Conservation (phyloP, 1,140 invertebrate genomes). For the Hypsibius dujardini region DNA sequence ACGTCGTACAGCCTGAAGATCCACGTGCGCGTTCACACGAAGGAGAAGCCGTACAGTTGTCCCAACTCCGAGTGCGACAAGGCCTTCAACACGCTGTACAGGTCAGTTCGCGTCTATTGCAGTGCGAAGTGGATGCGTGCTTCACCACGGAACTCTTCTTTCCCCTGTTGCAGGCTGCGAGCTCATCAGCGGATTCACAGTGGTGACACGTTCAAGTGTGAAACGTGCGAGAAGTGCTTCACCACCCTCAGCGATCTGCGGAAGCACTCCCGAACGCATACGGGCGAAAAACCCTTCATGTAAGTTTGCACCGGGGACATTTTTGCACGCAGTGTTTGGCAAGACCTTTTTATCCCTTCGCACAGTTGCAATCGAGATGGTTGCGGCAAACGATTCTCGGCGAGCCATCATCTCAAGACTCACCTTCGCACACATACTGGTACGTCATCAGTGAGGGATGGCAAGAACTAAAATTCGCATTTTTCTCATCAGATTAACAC, state of each 20-base stretch:
- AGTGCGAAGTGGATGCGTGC: background rate
- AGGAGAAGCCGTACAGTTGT: slow-evolving; percentile 67
- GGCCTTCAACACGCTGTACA: slow-evolving; percentile 81
- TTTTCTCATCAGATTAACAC: too few species aligned
- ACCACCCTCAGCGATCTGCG: slow-evolving; percentile 79
- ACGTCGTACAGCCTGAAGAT: slow-evolving; percentile 88
- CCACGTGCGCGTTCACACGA: slow-evolving; percentile 80
- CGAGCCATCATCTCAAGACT: slow-evolving; percentile 78
- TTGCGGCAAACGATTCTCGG: slow-evolving; percentile 75
- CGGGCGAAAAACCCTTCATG: slow-evolving; percentile 77
- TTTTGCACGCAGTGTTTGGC: slow-evolving; percentile 14
- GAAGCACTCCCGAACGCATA: slow-evolving; percentile 78
- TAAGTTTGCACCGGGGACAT: slow-evolving; percentile 35
- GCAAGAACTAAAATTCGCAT: too few species aligned
- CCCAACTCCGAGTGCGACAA: slow-evolving; percentile 52
- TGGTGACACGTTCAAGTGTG: slow-evolving; percentile 85
- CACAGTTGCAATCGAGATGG: slow-evolving; percentile 55
- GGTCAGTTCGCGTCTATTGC: slow-evolving; percentile 31
- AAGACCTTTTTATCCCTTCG: slow-evolving; percentile 17
- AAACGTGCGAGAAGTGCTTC: slow-evolving; percentile 71
- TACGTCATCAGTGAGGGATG: slow-evolving; percentile 19
- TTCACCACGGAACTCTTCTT: background rate
- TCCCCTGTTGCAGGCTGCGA: slow-evolving; percentile 45
- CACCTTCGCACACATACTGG: slow-evolving; percentile 55
- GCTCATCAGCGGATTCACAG: slow-evolving; percentile 79